A percentile compares a stretch with the other conserved stretches of the same genome.
phyloP scores from a whole-genome alignment of 2,113 vertebrate species.

The Tachuris rubrigastra region DNA sequence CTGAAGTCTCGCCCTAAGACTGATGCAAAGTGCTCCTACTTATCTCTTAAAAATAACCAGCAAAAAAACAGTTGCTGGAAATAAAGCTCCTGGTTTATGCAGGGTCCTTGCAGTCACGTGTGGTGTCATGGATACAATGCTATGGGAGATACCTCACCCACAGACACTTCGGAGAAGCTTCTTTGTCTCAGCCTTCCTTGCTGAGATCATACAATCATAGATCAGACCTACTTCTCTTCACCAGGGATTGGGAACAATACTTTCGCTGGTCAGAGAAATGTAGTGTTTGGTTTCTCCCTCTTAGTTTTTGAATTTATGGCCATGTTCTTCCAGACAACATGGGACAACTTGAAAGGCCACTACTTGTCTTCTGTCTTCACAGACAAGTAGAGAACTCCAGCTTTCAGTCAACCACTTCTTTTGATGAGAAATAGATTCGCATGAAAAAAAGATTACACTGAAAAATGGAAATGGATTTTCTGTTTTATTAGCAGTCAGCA shows the following conservation, averaged over 20 bases:
- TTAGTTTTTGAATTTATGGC: neutral
- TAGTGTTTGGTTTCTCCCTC: neutral
- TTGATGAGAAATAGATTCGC: slow-evolving; percentile 47
- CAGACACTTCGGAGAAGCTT: neutral
- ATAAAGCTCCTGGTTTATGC: neutral
- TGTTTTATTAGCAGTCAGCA: slow-evolving; percentile 42
- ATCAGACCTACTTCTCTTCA: neutral
- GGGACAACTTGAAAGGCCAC: slow-evolving; percentile 8
- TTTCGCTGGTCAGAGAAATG: neutral
- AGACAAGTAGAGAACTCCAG: neutral
- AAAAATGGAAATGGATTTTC: slow-evolving; percentile 48
- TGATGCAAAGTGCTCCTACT: neutral
- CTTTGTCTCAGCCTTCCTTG: neutral
- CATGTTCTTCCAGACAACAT: neutral
- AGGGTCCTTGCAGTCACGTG: neutral
- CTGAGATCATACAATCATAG: neutral
- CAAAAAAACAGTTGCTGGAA: neutral
- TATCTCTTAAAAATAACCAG: neutral
- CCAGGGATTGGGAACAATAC: neutral
- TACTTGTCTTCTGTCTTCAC: neutral
- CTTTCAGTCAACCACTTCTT: neutral
- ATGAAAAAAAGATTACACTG: slow-evolving; percentile 63
- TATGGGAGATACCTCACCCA: neutral
- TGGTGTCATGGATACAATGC: neutral
- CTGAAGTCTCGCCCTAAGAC: neutral